Evolutionary conservation across 1,140 invertebrate genomes (phyloP), one percentile per base, ranked within the genome.

Genomic region (Trypoxylus dichotomus): DNA sequence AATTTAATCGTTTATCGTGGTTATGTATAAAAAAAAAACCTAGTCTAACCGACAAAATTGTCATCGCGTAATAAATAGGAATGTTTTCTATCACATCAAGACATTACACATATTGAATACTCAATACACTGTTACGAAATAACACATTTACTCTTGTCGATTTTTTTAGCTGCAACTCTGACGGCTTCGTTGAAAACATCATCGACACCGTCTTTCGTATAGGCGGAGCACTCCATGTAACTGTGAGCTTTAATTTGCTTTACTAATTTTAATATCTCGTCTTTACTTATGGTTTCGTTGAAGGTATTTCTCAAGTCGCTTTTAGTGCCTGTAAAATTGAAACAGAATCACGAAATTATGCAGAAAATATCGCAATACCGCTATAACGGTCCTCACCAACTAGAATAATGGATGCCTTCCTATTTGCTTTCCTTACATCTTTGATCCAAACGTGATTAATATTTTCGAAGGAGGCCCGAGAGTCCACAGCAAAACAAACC

Each of bases 141-240:
- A 15, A 42, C 74, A 11, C 74, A 75, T n/a, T 47, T 75, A 10
- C 25, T 75, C 54, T 25, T 27, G 21, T 25, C 60, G 1, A 68
- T 68, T n/a, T 75, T 75, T 75, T 54, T 75, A 37, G 74, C 74
- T 42, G 63, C 60, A 13, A 43, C 7, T 37, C 76, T 60, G 19
- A 77, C 42, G 11, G 76, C 76, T 73, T 77, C 68, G 37, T 58
- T 71, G 68, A 77, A 77, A 73, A 74, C 76, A 21, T 74, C 21
- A 6, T 54, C 41, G 15, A 77, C 21, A 3, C 76, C 76, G 24
- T 77, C 63, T 13, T 42, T 27, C 13, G 68, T 72, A n/a, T 29
- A 42, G 7, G 76, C 29, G 29, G 76, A 77, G 24, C 76, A 77
- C 54, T 77, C 76, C 3, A 77, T 25, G 25, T 77, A 77, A 32